Evolutionary conservation across 2,797 vertebrate genomes (phyloP).

Genomic region (Thaleichthys pacificus): DNA sequence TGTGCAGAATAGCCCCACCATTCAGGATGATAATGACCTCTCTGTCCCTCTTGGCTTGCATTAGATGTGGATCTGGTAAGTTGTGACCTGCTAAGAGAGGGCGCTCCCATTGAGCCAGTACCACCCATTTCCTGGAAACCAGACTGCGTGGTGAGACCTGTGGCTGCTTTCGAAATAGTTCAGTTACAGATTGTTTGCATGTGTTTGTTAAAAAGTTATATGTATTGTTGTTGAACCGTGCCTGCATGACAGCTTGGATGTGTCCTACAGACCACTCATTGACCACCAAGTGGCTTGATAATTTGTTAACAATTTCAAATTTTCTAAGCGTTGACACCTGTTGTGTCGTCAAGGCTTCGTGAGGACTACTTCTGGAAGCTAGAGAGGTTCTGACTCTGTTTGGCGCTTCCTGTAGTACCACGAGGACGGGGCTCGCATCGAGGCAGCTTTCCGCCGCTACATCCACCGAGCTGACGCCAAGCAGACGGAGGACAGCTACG

Average conservation of each 20-base stretch:
- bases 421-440: conserved; percentile 84
- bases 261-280: too few species aligned
- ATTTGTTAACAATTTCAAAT: background rate
- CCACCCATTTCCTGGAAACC: conserved; percentile 85
- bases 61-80: conserved; percentile 80
- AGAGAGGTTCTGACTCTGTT: background rate
- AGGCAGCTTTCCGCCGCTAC: conserved; percentile 86
- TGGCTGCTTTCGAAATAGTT: background rate
- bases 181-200: background rate
- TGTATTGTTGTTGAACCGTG: too few species aligned
- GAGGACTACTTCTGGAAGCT: too few species aligned
- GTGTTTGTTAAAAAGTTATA: background rate
- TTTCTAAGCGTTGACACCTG: too few species aligned
- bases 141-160: conserved; percentile 80
- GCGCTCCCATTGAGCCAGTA: conserved; percentile 84
- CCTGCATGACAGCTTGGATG: too few species aligned
- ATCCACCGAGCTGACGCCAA: conserved; percentile 82
- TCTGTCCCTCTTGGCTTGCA: background rate
- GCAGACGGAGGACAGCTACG: conserved; percentile 86
- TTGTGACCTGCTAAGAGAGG: conserved; percentile 84
- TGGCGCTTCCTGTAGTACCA: conserved; percentile 79
- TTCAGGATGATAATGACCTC: background rate
- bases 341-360: too few species aligned
- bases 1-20: background rate
- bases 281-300: too few species aligned